Percentiles rank a stretch among this genome's conserved stretches.
These are phyloP conservation scores for Dysidea cf. avara DNA, from an alignment of 37 sponge, comb jelly and placozoan species.

Conservation along the genomic window DNA sequence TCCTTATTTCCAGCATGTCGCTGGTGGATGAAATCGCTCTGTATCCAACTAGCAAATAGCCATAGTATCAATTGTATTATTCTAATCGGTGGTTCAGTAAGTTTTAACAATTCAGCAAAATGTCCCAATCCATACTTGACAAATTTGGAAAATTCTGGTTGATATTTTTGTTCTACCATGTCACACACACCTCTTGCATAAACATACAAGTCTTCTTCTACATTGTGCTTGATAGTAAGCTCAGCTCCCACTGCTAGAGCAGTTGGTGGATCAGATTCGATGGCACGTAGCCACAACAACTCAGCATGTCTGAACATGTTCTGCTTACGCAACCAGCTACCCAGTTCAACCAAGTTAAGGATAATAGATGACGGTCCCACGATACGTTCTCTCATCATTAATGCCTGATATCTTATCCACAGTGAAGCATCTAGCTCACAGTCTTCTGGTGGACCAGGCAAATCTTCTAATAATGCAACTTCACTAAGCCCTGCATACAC, in stretches of 20 bases:
- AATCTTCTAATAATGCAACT: constrained; percentile 20
- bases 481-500: constrained; percentile 49
- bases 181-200: constrained; percentile 58
- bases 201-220: constrained; percentile 72
- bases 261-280: constrained; percentile 74
- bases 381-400: constrained; percentile 80
- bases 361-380: too few species aligned
- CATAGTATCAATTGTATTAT: too few species aligned
- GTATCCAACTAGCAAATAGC: constrained; percentile 23
- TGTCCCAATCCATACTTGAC: constrained; percentile 61
- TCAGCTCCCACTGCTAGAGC: too few species aligned
- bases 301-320: constrained; percentile 35
- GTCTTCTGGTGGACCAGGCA: constrained; percentile 22
- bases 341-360: constrained; percentile 51
- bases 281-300: constrained; percentile 60
- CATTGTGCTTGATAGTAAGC: constrained; percentile 61
- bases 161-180: constrained; percentile 52
- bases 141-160: constrained; percentile 50
- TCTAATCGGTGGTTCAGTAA: too few species aligned
- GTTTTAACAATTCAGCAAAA: too few species aligned
- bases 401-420: constrained; percentile 53
- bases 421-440: constrained; percentile 1
- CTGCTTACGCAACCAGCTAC: constrained; percentile 39
- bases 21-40: constrained; percentile 1
- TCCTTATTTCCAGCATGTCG: not conserved